Evolutionary conservation across 2,113 vertebrate species (phyloP).

Genomic region (Cygnus atratus): DNA sequence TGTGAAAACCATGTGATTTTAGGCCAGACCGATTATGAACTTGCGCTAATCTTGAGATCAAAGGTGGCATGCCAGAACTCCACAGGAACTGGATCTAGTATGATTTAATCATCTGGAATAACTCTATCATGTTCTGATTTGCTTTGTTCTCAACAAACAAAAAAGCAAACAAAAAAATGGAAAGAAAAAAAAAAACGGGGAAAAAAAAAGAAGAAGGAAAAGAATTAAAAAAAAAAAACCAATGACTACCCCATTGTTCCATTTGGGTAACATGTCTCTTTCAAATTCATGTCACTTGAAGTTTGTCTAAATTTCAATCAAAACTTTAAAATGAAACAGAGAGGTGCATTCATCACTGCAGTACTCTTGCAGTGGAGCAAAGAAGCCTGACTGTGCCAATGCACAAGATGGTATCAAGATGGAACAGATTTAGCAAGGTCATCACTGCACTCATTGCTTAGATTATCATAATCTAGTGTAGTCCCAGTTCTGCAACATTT

Average conservation of each 20-base stretch:
- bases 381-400: background rate
- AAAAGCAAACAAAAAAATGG: background rate
- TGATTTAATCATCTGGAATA: background rate
- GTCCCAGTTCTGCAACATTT: background rate
- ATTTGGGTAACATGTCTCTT: fast-evolving
- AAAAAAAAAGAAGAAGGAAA: background rate
- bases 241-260: background rate
- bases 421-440: background rate
- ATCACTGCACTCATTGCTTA: background rate
- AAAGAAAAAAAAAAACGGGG: background rate
- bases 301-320: background rate
- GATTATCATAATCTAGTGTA: background rate
- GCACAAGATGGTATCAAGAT: background rate
- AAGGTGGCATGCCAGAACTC: background rate
- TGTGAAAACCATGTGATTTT: background rate
- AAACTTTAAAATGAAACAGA: background rate
- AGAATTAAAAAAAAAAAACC: background rate
- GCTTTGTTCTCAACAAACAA: background rate
- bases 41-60: background rate
- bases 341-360: background rate
- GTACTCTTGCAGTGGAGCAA: fast-evolving
- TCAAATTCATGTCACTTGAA: background rate
- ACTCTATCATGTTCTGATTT: background rate
- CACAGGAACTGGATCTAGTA: background rate
- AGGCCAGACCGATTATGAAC: background rate